A percentile compares a stretch with the other conserved stretches of the same genome.
phyloP scores from a whole-genome alignment of 2,888 invertebrate genomes.

The Tetramorium bicarinatum region DNA sequence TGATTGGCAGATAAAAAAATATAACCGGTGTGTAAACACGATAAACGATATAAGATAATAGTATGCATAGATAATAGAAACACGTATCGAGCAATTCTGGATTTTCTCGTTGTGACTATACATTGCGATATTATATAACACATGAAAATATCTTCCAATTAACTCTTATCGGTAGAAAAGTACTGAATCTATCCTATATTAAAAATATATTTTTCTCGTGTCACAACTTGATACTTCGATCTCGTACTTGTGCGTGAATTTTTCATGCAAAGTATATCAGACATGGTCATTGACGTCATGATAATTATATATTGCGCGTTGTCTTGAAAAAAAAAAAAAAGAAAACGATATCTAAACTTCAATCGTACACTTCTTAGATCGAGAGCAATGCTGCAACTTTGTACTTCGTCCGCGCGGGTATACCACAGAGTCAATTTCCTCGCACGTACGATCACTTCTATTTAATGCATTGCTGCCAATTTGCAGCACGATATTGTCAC shows the following conservation, averaged over 20 bases:
- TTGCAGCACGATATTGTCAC: conserved; percentile 56
- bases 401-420: conserved; percentile 37
- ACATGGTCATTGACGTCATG: conserved; percentile 33
- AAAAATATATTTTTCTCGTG: neutral
- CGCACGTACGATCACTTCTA: conserved; percentile 58
- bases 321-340: conserved; percentile 18
- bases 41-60: neutral
- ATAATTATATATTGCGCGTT: conserved; percentile 16
- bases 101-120: neutral
- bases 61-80: neutral
- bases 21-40: neutral
- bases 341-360: conserved; percentile 32
- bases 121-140: conserved; percentile 17
- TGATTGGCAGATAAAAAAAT: neutral
- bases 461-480: conserved; percentile 58
- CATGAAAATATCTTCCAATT: conserved; percentile 10
- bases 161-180: conserved; percentile 25
- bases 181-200: neutral
- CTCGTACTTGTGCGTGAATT: neutral
- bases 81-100: neutral
- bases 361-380: conserved; percentile 35
- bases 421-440: conserved; percentile 43
- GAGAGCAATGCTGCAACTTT: conserved; percentile 44
- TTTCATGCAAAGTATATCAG: conserved; percentile 15
- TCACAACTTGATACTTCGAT: neutral